Base-by-base conservation (phyloP, 2,888 invertebrate genomes). In the Parascotia fuliginaria region DNA sequence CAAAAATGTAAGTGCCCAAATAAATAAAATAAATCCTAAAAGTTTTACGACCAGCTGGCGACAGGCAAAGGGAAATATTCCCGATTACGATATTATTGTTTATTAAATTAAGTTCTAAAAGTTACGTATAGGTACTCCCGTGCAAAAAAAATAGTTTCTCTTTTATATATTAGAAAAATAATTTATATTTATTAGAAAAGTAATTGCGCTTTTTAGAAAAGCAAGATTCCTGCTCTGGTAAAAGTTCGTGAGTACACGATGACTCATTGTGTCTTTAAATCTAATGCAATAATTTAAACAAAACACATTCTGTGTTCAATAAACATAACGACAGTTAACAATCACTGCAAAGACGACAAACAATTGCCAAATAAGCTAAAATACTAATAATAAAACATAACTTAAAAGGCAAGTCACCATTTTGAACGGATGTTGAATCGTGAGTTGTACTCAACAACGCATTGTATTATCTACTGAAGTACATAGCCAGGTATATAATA, bases 381-480 rank as follows among this genome's bases (percentile, higher is more conserved):
- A 60, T 68, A 63, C 38, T 40, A 44, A 15, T 45, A 63, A 34
- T 60, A 53, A 50, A 59, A 63, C 52, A 50, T 68, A 76, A 79
- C 65, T 70, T 76, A 84, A 87, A 87, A 82, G 81, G 85, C 87
- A 89, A 89, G 94, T 89, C 94, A 94, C 94, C 94, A 94, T 94
- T 94, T 94, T 94, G 94, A 94, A 92, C 93, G 92, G 92, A 92
- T 88, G 87, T 51, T 90, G 84, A 55, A 68, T 63, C 54, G 63
- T 41, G 43, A 85, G 80, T 83, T 79, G 82, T 79, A 84, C 76
- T 84, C 78, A 85, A 91, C 89, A 89, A 89, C 83, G 89, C 87
- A 82, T 84, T 85, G 81, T 83, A 81, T 73, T 81, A 76, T 66
- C 55, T 68, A 72, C 65, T 66, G 58, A 72, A 75, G 73, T 65